Evolutionary conservation across 2,113 vertebrate genomes (phyloP).

Genomic region (Aegithalos caudatus): DNA sequence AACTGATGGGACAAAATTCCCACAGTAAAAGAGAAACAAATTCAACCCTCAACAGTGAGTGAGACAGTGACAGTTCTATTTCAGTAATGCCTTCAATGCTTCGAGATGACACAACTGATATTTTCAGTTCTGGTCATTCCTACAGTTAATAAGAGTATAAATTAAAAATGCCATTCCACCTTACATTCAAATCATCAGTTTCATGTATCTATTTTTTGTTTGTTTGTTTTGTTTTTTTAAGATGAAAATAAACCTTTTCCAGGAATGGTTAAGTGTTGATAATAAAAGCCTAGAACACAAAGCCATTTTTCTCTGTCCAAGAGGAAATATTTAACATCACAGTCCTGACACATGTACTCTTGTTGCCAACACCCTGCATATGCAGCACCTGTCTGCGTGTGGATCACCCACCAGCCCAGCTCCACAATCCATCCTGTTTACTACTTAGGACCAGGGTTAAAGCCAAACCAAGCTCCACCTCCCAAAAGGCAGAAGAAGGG

Average conservation of each 20-base stretch:
- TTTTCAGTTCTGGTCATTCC: background rate
- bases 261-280: background rate
- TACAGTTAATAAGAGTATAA: background rate
- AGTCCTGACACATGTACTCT: background rate
- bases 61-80: background rate
- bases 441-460: background rate
- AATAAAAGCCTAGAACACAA: background rate
- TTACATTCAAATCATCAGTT: background rate
- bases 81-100: background rate
- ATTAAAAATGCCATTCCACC: background rate
- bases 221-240: background rate
- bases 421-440: constrained; percentile 11
- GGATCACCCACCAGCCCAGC: background rate
- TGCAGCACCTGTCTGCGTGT: fast-evolving
- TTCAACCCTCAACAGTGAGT: no score
- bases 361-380: background rate
- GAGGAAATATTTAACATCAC: background rate
- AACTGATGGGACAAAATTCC: no score
- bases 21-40: no score
- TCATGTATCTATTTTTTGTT: background rate
- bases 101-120: background rate
- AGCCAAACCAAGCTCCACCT: constrained; percentile 21
- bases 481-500: background rate
- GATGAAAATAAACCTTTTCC: background rate
- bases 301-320: background rate